Conservation (phyloP, 1,140 invertebrate species). For the Aphis craccivora region DNA sequence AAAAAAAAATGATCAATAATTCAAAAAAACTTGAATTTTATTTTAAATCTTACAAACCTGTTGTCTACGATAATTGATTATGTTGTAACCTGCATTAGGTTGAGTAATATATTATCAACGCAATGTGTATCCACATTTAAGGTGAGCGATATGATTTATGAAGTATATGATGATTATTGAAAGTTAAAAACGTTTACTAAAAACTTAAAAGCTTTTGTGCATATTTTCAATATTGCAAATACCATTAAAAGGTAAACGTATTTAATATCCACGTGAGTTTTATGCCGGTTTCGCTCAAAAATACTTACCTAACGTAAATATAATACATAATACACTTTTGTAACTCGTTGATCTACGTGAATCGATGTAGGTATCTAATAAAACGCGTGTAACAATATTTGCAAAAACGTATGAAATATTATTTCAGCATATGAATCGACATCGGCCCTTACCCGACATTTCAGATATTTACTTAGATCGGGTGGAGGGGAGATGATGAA, state of each 20-base stretch:
- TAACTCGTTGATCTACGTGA: not conserved
- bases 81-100: not conserved
- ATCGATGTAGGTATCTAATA: no score
- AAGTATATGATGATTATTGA: no score
- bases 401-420: no score
- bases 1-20: not conserved
- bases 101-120: not conserved
- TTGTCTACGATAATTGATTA: not conserved
- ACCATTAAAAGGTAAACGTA: not conserved
- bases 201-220: not conserved
- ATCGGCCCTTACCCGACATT: no score
- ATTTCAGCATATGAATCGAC: no score
- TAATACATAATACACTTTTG: no score
- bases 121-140: not conserved
- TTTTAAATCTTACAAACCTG: not conserved
- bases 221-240: not conserved
- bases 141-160: no score
- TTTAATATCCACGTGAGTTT: not conserved
- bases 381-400: no score
- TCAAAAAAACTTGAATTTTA: not conserved
- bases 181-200: not conserved
- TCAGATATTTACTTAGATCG: no score
- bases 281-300: not conserved
- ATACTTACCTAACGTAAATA: not conserved
- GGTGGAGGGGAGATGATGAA: no score